Evolutionary conservation across 1,140 invertebrate genomes (phyloP), one percentile per base, ranked within the genome.

Genomic region (Metopolophium dirhodum): DNA sequence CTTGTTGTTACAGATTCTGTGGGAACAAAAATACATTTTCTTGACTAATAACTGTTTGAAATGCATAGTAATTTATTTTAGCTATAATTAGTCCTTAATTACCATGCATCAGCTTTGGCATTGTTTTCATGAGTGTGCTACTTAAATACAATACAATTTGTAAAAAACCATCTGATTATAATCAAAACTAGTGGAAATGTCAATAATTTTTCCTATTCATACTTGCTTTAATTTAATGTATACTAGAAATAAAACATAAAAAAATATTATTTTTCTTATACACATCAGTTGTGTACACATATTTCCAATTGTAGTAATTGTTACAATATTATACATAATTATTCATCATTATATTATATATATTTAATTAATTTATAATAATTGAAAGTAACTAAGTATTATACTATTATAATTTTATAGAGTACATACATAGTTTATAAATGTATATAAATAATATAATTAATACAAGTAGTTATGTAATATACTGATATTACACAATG

Each of bases 1-100:
- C 89, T 61, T 90, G 26, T 88, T 88, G 86, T 68, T 90, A 90
- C 37, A 90, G 89, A 90, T 90, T 90, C 57, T 90, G 37, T 90
- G 89, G 89, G 89, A 90, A 90, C 51, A 90, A 90, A 90, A 90
- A 45, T 90, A 90, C 1, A 18, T 90, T 68, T 68, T 90, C 89
- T 90, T 68, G 26, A 68, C 89, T 54, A 35, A 51, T 37, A 90
- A 90, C 41, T 47, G 45, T 68, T 77, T 77, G 54, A 68, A 90
- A 68, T 61, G 37, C 49, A 89, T 89, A 37, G 88, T 89, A 89
- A 89, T 89, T 89, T 89, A 57, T 54, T 89, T 41, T 14, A 41
- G 20, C 37, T 90, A 45, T 68, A 90, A 90, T 90, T 68, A 90
- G 37, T 68, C 41, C 37, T 90, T 90, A 90, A 90, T 90, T 90